phyloP scores from a whole-genome alignment of 2,797 vertebrate species.

The Rhinatrema bivittatum region DNA sequence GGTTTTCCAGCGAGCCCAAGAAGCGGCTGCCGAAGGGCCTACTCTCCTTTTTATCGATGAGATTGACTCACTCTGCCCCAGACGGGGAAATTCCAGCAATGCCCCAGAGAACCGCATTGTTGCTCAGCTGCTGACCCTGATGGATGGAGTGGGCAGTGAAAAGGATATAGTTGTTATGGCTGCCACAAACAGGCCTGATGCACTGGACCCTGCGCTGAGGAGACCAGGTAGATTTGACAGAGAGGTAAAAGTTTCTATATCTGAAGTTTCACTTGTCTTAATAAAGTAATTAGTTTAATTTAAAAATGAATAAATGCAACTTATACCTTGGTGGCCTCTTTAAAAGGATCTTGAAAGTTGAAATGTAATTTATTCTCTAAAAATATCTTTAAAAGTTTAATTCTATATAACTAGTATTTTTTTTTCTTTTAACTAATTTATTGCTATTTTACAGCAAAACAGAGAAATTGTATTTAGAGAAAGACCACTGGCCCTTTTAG shows the following conservation, averaged over 20 bases:
- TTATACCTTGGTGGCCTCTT: neutral
- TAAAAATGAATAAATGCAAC: too few relatives aligned
- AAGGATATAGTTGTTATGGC: slow-evolving; percentile 71
- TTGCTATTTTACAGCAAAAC: too few relatives aligned
- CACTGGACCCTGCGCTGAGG: slow-evolving; percentile 81
- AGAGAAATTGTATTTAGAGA: too few relatives aligned
- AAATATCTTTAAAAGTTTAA: neutral
- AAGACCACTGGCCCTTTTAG: too few relatives aligned
- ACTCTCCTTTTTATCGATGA: slow-evolving; percentile 88
- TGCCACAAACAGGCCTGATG: slow-evolving; percentile 80
- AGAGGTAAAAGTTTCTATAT: slow-evolving; percentile 65
- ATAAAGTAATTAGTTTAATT: too few relatives aligned
- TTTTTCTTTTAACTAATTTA: too few relatives aligned
- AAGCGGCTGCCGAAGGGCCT: slow-evolving; percentile 59
- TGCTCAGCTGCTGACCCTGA: slow-evolving; percentile 85
- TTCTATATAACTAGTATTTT: neutral
- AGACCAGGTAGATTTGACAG: slow-evolving; percentile 87
- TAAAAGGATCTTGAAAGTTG: too few relatives aligned
- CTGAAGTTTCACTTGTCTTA: neutral
- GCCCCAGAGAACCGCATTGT: slow-evolving; percentile 78
- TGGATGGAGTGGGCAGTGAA: slow-evolving; percentile 68
- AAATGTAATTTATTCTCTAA: neutral
- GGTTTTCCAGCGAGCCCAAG: slow-evolving; percentile 65
- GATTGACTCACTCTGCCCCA: slow-evolving; percentile 81
- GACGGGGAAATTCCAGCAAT: slow-evolving; percentile 45